Conservation (phyloP, 2,797 vertebrate species). For the Rhabdophis nuchalis region DNA sequence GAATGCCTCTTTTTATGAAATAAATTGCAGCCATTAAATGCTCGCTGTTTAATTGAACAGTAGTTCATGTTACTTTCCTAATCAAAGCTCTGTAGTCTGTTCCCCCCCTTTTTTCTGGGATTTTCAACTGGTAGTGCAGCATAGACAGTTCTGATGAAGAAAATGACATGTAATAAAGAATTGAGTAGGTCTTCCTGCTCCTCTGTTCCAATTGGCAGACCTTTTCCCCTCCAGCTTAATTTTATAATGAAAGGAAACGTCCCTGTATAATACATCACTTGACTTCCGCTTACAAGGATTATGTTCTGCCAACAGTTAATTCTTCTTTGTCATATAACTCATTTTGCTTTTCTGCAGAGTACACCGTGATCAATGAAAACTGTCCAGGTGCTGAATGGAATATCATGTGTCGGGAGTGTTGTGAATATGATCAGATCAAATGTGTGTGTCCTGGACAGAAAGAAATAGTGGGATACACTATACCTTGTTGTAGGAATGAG, state of each 20-base stretch:
- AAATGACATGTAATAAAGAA: background rate
- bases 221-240: background rate
- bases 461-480: constrained; percentile 88
- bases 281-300: background rate
- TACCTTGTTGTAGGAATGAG: constrained; percentile 95
- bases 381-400: constrained; percentile 96
- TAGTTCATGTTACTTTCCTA: background rate
- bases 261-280: background rate
- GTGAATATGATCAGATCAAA: constrained; percentile 90
- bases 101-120: background rate
- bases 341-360: constrained; percentile 73
- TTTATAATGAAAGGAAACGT: background rate
- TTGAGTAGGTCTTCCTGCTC: background rate
- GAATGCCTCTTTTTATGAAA: background rate
- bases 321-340: background rate
- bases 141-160: background rate
- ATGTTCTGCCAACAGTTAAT: background rate
- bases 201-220: background rate
- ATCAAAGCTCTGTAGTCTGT: background rate
- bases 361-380: constrained; percentile 86
- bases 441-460: constrained; percentile 89
- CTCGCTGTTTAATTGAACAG: background rate
- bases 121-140: background rate
- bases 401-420: constrained; percentile 95
- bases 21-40: background rate